These are phyloP conservation scores for Paracyclopina nana DNA, from an alignment of 1,140 invertebrate species.

Conservation along the genomic window DNA sequence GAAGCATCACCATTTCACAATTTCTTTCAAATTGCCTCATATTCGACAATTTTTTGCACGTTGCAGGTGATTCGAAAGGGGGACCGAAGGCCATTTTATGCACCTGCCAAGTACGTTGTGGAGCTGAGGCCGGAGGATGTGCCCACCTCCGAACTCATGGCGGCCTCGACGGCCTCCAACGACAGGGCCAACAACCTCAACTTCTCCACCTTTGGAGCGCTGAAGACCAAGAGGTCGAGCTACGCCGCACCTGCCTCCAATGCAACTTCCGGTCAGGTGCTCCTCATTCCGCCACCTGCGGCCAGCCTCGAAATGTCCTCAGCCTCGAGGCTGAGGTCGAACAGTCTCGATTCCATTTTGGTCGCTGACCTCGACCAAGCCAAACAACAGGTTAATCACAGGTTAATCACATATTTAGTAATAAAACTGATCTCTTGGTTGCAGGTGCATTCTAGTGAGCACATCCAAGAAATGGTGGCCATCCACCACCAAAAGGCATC, in stretches of 20 bases:
- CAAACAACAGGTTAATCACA: too few relatives aligned
- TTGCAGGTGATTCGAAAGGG: conserved; percentile 10
- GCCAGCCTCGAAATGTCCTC: neutral
- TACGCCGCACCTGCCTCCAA: neutral
- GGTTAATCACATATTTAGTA: too few relatives aligned
- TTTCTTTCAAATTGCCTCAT: conserved; percentile 10
- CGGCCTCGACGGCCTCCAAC: neutral
- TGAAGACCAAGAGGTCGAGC: neutral
- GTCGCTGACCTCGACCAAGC: too few relatives aligned
- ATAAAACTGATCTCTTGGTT: too few relatives aligned
- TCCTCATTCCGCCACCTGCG: neutral
- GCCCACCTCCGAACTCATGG: neutral
- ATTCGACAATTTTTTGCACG: neutral
- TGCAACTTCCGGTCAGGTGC: neutral
- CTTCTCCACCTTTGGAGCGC: too few relatives aligned
- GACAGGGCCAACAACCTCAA: too few relatives aligned
- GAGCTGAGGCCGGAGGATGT: conserved; percentile 4
- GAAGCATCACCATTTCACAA: too few relatives aligned
- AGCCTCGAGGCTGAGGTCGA: neutral
- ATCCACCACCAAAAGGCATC: too few relatives aligned
- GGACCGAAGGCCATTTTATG: conserved; percentile 21
- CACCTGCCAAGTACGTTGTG: conserved; percentile 23
- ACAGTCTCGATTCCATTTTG: conserved; percentile 13
- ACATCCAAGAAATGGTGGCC: too few relatives aligned
- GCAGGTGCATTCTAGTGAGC: too few relatives aligned